These are phyloP conservation scores for Troilus luridus DNA, from an alignment of 2,888 invertebrate genomes.

Conservation along the genomic window DNA sequence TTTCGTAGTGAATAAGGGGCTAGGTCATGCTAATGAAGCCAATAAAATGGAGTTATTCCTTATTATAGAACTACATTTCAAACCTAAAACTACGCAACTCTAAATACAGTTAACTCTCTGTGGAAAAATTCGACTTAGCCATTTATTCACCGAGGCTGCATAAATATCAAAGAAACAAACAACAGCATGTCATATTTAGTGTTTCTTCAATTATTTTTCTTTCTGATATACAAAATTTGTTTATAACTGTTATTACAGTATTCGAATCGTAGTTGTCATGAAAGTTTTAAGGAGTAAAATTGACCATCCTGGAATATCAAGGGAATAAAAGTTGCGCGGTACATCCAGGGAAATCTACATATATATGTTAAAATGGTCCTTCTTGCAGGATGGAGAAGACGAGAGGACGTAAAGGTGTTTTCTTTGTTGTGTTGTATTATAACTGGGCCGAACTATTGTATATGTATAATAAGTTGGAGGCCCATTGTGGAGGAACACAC, in stretches of 20 bases:
- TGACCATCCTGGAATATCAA: not conserved
- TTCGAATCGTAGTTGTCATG: not conserved
- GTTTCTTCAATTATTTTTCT: not conserved
- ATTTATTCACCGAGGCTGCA: too few species aligned
- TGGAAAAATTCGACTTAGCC: too few species aligned
- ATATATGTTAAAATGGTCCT: slow-evolving; percentile 49
- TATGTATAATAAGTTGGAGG: slow-evolving; percentile 42
- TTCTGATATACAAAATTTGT: not conserved
- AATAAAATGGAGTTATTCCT: too few species aligned
- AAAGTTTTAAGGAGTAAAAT: not conserved
- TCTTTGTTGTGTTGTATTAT: slow-evolving; percentile 34
- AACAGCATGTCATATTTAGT: too few species aligned
- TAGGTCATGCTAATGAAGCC: too few species aligned
- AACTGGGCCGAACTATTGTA: slow-evolving; percentile 51
- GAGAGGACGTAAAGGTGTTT: slow-evolving; percentile 48
- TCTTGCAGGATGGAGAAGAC: not conserved
- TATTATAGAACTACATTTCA: too few species aligned
- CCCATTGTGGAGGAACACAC: slow-evolving; percentile 48
- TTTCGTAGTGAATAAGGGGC: too few species aligned
- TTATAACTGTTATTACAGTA: not conserved
- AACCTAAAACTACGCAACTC: too few species aligned
- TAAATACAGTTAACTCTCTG: too few species aligned
- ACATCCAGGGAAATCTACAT: slow-evolving; percentile 50
- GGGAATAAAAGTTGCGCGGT: not conserved
- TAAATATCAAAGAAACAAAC: too few species aligned